phyloP scores from a whole-genome alignment of 2,888 invertebrate genomes.

The Scrobipalpa costella region DNA sequence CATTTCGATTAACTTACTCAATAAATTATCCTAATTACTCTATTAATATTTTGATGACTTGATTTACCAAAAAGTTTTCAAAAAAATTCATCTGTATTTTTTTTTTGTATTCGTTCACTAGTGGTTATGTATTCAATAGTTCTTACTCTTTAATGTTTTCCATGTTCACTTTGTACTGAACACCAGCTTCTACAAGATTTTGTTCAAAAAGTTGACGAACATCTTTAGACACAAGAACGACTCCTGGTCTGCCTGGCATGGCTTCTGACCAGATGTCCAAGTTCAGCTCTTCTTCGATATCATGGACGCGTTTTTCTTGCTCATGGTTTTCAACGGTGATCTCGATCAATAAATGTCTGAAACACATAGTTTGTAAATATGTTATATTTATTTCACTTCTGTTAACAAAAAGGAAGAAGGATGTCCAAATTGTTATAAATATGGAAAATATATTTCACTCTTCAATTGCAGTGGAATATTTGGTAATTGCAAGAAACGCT shows the following conservation, averaged over 20 bases:
- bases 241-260: constrained; percentile 44
- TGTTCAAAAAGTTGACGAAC: constrained; percentile 44
- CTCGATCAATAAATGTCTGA: constrained; percentile 47
- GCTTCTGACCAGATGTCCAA: constrained; percentile 56
- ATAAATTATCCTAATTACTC: too few species aligned
- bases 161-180: constrained; percentile 45
- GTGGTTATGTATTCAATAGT: not conserved
- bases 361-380: constrained; percentile 26
- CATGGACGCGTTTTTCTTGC: constrained; percentile 36
- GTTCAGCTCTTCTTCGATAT: constrained; percentile 39
- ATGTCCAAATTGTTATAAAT: too few species aligned
- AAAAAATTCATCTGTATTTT: too few species aligned
- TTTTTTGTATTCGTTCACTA: not conserved
- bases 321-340: constrained; percentile 38
- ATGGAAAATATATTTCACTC: too few species aligned
- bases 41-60: too few species aligned
- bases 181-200: constrained; percentile 40
- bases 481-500: not conserved
- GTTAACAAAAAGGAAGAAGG: too few species aligned
- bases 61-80: too few species aligned
- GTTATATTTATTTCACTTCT: too few species aligned
- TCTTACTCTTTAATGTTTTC: constrained; percentile 64
- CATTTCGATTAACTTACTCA: too few species aligned
- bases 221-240: constrained; percentile 49
- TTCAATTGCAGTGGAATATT: not conserved